A percentile compares a stretch with the other conserved stretches of the same genome.
Evolutionary conservation across 2,797 vertebrate species (phyloP).

Genomic region (Urocyon cinereoargenteus): DNA sequence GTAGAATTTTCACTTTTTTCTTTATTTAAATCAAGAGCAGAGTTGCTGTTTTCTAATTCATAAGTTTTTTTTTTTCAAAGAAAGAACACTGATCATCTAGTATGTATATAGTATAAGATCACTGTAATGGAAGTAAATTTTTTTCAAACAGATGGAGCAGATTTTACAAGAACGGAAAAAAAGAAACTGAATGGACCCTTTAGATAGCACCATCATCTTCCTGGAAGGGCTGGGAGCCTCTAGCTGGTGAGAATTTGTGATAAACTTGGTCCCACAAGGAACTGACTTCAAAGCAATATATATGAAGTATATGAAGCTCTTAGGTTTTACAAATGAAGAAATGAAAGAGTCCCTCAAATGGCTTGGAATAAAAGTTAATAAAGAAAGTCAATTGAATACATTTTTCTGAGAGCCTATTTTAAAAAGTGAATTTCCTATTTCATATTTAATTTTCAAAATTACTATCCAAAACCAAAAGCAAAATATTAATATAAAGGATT

Average conservation of each 20-base stretch:
- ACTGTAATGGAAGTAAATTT: background rate
- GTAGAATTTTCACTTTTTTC: constrained; percentile 15
- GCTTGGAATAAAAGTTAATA: constrained; percentile 10
- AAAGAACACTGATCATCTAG: background rate
- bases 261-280: constrained; percentile 19
- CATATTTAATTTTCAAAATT: constrained; percentile 31
- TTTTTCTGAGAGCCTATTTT: constrained; percentile 6
- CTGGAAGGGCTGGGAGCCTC: background rate
- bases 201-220: background rate
- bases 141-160: constrained; percentile 1
- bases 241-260: constrained; percentile 20
- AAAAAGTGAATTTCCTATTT: constrained; percentile 57
- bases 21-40: constrained; percentile 57
- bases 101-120: constrained; percentile 2
- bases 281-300: background rate
- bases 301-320: background rate
- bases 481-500: constrained; percentile 67
- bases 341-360: background rate
- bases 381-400: constrained; percentile 34
- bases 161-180: background rate
- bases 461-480: constrained; percentile 39
- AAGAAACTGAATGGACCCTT: background rate
- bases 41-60: constrained; percentile 51
- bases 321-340: constrained; percentile 31
- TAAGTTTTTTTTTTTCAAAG: background rate